A percentile compares a stretch with the other conserved stretches of the same genome.
phyloP scores from a whole-genome alignment of 53 echinoderm and acorn worm species.

The Astropecten irregularis region DNA sequence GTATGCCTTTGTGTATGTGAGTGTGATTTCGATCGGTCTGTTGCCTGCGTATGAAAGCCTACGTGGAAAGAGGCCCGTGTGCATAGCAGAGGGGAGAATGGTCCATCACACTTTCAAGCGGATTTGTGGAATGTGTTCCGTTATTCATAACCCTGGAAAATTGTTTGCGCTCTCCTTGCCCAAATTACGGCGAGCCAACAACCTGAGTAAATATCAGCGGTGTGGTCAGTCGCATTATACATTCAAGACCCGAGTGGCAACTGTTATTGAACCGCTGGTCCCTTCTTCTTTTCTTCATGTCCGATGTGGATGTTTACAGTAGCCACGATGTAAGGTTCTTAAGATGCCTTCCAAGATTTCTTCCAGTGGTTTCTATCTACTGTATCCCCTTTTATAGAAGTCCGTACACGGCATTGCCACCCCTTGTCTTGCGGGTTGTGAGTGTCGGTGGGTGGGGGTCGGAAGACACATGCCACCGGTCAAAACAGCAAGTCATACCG shows the following conservation, averaged over 20 bases:
- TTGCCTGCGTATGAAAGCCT: not conserved
- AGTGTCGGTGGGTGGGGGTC: too few species aligned
- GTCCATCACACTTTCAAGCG: constrained; percentile 34
- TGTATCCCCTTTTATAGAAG: not conserved
- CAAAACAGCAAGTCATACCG: not conserved
- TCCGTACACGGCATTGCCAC: too few species aligned
- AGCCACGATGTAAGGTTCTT: constrained; percentile 16
- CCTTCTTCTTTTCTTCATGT: too few species aligned
- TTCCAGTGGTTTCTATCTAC: not conserved
- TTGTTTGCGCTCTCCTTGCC: constrained; percentile 15
- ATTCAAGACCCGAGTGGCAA: too few species aligned
- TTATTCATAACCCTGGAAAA: constrained; percentile 21
- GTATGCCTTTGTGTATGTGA: not conserved
- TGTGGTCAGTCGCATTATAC: too few species aligned
- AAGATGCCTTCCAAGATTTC: not conserved
- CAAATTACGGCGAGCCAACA: constrained; percentile 2
- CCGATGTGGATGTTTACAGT: constrained; percentile 14
- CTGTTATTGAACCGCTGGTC: too few species aligned
- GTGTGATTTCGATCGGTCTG: too few species aligned
- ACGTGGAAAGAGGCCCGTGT: not conserved
- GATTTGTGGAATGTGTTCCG: constrained; percentile 5
- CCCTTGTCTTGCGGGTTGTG: too few species aligned
- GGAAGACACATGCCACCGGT: too few species aligned
- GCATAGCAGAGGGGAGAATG: not conserved
- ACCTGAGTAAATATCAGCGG: not conserved